A percentile compares a stretch with the other conserved stretches of the same genome.
phyloP scores from a whole-genome alignment of 2,888 invertebrate genomes.

The Trachelus iudaicus region DNA sequence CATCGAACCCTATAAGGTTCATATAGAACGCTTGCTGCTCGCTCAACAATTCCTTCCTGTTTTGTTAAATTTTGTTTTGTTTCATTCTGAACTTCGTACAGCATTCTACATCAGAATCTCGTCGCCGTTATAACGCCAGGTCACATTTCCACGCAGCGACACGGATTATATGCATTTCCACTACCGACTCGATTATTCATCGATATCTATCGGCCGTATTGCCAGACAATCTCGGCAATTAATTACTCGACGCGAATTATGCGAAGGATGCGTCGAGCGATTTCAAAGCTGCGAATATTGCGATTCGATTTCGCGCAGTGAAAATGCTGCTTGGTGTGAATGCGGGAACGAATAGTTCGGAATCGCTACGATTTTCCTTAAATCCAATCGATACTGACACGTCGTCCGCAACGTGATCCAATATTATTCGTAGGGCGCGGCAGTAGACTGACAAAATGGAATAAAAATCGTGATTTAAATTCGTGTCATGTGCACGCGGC shows the following conservation, averaged over 20 bases:
- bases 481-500: neutral
- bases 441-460: neutral
- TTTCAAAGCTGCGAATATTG: neutral
- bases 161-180: conserved; percentile 12
- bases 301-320: neutral
- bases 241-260: neutral
- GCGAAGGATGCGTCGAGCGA: neutral
- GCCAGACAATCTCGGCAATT: conserved; percentile 7
- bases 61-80: neutral
- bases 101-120: neutral
- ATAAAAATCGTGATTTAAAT: neutral
- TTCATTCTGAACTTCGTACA: neutral
- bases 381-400: neutral
- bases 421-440: neutral
- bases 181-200: conserved; percentile 13
- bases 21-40: too few species aligned
- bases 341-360: neutral
- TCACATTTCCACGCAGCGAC: neutral
- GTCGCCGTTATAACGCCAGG: neutral
- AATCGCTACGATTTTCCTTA: neutral
- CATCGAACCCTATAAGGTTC: too few species aligned
- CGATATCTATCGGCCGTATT: conserved; percentile 5
- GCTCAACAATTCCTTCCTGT: neutral
- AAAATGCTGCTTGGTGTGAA: neutral
- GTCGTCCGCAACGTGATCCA: neutral